phyloP scores from a whole-genome alignment of 2,113 vertebrate species.

The Gobius niger region DNA sequence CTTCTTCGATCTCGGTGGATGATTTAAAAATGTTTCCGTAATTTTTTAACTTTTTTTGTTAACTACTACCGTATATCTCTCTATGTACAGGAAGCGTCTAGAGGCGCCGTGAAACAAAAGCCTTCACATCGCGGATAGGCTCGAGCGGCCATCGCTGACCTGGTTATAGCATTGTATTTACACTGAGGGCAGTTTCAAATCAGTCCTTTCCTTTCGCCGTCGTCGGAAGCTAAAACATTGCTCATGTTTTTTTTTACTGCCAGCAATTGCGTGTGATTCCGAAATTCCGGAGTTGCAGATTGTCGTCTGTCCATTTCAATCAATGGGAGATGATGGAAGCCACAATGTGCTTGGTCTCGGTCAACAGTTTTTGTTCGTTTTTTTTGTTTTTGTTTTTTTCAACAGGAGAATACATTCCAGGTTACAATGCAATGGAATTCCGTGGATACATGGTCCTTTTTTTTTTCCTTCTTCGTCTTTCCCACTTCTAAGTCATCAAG shows the following conservation, averaged over 20 bases:
- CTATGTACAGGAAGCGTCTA: constrained; percentile 67
- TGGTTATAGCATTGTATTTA: constrained; percentile 37
- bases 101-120: constrained; percentile 47
- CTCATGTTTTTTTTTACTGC: constrained; percentile 8
- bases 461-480: constrained; percentile 37
- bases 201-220: constrained; percentile 35
- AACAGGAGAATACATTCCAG: constrained; percentile 64
- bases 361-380: constrained; percentile 48
- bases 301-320: constrained; percentile 34
- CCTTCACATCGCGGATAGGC: constrained; percentile 24
- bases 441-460: constrained; percentile 23
- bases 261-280: constrained; percentile 17
- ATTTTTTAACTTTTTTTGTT: constrained; percentile 29
- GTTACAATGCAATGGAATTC: constrained; percentile 42
- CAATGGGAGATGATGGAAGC: constrained; percentile 28
- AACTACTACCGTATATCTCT: constrained; percentile 58
- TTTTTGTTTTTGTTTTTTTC: neutral
- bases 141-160: constrained; percentile 29
- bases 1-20: constrained; percentile 56
- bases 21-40: constrained; percentile 49
- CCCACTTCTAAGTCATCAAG: constrained; percentile 33
- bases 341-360: constrained; percentile 69
- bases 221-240: constrained; percentile 24
- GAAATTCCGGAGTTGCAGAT: constrained; percentile 35
- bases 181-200: constrained; percentile 55